Percentiles rank a stretch among this genome's conserved stretches.
phyloP scores from a whole-genome alignment of 1,140 invertebrate genomes.

The Panonychus citri region DNA sequence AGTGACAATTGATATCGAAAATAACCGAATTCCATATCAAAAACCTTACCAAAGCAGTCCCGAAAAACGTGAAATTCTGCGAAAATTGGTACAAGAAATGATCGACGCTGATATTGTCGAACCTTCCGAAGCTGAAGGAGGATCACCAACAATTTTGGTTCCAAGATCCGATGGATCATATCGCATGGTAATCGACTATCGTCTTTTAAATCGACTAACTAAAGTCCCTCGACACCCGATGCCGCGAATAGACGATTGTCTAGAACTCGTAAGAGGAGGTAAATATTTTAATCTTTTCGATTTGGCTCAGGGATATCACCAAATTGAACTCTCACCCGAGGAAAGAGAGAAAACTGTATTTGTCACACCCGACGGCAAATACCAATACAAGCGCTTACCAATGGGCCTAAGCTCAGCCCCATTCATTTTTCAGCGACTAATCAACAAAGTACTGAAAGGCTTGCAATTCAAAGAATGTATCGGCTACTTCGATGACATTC shows the following conservation, averaged over 20 bases:
- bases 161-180: constrained; percentile 15
- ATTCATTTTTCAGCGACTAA: constrained; percentile 16
- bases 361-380: constrained; percentile 20
- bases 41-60: neutral
- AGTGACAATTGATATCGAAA: too few relatives aligned
- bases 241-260: constrained; percentile 13
- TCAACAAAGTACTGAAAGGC: constrained; percentile 10
- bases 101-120: constrained; percentile 1
- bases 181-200: constrained; percentile 19
- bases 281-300: constrained; percentile 6
- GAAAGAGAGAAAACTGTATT: constrained; percentile 26
- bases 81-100: neutral
- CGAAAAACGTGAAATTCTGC: neutral
- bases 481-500: constrained; percentile 17
- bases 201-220: constrained; percentile 19
- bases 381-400: constrained; percentile 18
- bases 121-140: constrained; percentile 21
- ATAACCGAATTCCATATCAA: too few relatives aligned
- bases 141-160: constrained; percentile 18
- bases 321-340: constrained; percentile 20
- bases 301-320: constrained; percentile 24
- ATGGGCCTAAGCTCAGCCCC: constrained; percentile 14
- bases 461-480: constrained; percentile 3
- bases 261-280: neutral
- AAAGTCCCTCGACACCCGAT: constrained; percentile 17